Evolutionary conservation across 2,113 vertebrate species (phyloP).

Genomic region (Trogon melanurus): DNA sequence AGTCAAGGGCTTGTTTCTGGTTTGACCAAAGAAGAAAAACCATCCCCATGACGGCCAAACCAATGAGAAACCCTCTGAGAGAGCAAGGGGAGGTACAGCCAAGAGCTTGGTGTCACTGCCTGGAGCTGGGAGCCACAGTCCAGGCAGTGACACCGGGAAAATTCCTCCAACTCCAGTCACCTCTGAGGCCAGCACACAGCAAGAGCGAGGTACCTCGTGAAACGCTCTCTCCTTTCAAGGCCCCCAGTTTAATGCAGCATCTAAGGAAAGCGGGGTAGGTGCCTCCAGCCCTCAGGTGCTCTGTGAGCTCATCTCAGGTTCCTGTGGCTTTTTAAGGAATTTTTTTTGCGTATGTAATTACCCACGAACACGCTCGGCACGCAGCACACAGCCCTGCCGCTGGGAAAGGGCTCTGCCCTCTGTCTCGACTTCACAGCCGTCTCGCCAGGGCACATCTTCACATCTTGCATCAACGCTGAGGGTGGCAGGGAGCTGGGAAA

Average conservation of each 20-base stretch:
- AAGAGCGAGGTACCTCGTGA: background rate
- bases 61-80: rapidly evolving
- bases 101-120: rapidly evolving
- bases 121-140: rapidly evolving
- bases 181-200: rapidly evolving
- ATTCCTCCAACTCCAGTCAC: rapidly evolving
- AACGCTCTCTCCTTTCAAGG: rapidly evolving
- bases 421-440: rapidly evolving
- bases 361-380: too few species aligned
- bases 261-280: background rate
- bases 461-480: background rate
- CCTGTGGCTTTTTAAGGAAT: background rate
- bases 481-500: background rate
- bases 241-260: background rate
- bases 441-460: background rate
- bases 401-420: background rate
- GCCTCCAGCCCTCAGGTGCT: background rate
- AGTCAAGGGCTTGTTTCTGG: background rate
- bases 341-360: too few species aligned
- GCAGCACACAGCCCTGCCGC: background rate
- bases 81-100: rapidly evolving
- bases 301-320: rapidly evolving
- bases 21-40: background rate
- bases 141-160: rapidly evolving
- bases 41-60: rapidly evolving